Conservation (phyloP, 2,797 vertebrate species). For the Peromyscus attwateri region DNA sequence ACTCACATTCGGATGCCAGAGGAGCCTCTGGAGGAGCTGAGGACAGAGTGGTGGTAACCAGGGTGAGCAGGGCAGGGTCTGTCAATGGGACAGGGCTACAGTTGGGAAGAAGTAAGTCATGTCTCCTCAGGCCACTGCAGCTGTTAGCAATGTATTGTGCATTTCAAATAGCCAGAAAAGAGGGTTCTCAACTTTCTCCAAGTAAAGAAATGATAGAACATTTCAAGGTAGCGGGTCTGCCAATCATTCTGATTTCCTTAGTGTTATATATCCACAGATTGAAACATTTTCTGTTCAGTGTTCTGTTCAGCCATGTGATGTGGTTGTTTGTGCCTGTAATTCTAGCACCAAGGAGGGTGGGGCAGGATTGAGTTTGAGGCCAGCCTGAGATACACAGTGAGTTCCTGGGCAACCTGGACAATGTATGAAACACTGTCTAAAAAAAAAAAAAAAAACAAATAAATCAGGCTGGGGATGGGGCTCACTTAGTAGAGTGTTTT, state of each 20-base stretch:
- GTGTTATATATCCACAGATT: background rate
- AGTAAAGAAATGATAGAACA: background rate
- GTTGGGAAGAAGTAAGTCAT: too few species aligned
- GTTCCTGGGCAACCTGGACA: background rate
- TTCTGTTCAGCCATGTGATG: too few species aligned
- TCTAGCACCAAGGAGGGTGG: background rate
- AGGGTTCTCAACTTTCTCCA: background rate
- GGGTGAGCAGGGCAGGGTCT: background rate
- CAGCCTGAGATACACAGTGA: background rate
- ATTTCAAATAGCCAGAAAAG: background rate
- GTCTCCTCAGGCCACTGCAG: background rate
- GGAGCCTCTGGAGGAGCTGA: background rate
- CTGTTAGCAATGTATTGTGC: background rate
- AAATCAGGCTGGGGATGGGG: background rate
- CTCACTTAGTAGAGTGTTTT: background rate
- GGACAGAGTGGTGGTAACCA: background rate
- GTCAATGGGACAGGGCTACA: background rate
- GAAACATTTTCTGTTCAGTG: background rate
- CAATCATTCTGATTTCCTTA: background rate
- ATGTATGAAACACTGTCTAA: background rate
- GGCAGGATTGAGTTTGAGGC: background rate
- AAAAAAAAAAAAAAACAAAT: background rate
- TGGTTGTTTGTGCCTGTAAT: background rate
- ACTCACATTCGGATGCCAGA: background rate
- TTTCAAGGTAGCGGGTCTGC: background rate